Conservation (phyloP, 1,140 invertebrate species). For the Drosophila athabasca region DNA sequence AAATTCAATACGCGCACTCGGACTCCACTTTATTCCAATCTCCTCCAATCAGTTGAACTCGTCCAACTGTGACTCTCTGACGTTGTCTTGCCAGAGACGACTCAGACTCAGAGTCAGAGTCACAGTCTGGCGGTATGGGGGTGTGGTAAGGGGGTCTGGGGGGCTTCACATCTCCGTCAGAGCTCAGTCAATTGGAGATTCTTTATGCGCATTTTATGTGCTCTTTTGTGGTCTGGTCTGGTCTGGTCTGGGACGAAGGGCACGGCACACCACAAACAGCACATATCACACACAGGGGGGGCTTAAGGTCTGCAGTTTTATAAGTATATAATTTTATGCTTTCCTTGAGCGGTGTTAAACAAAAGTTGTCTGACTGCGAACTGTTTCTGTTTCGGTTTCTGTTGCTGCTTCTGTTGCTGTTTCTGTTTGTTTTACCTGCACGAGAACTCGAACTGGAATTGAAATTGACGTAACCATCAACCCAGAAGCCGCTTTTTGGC, state of each 20-base stretch:
- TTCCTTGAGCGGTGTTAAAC: constrained; percentile 70
- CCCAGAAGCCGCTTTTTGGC: constrained; percentile 23
- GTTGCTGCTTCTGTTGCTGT: constrained; percentile 12
- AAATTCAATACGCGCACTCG: constrained; percentile 74
- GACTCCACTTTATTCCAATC: constrained; percentile 16
- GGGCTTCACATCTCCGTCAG: background rate
- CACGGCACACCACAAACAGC: constrained; percentile 1
- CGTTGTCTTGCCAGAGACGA: constrained; percentile 17
- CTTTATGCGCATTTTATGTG: constrained; percentile 69
- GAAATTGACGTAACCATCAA: constrained; percentile 45
- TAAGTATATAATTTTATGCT: constrained; percentile 44
- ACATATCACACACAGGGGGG: constrained; percentile 14
- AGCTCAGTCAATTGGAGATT: constrained; percentile 68
- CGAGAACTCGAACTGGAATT: constrained; percentile 57
- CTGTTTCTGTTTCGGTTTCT: constrained; percentile 24
- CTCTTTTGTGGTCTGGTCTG: constrained; percentile 41
- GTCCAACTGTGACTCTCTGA: constrained; percentile 47
- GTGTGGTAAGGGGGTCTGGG: no score
- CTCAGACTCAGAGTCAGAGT: constrained; percentile 5
- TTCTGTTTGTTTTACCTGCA: constrained; percentile 40
- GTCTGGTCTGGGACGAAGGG: constrained; percentile 42
- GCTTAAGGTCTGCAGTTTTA: constrained; percentile 74
- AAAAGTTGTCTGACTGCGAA: constrained; percentile 49
- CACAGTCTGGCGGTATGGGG: background rate
- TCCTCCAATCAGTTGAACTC: constrained; percentile 30